Conservation (phyloP, 2,797 vertebrate species). For the Momotus momota region DNA sequence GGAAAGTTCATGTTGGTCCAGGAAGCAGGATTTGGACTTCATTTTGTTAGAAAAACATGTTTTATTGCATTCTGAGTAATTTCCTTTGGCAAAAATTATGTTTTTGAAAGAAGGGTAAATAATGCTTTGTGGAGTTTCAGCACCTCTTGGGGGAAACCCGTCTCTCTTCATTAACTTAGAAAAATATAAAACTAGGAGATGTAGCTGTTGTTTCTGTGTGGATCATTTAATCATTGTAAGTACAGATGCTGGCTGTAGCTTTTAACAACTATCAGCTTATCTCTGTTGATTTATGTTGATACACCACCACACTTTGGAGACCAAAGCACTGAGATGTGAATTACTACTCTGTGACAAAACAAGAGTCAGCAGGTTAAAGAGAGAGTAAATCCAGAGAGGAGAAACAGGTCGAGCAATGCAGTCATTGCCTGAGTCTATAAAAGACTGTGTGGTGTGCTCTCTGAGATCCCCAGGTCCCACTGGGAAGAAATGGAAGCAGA, state of each 20-base stretch:
- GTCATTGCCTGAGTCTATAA: background rate
- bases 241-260: background rate
- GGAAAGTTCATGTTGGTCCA: slow-evolving; percentile 5
- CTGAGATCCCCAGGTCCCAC: background rate
- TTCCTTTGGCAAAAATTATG: background rate
- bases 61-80: slow-evolving; percentile 59
- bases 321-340: background rate
- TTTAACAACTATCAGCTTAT: background rate
- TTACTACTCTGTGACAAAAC: background rate
- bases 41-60: slow-evolving; percentile 45
- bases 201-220: background rate
- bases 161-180: slow-evolving; percentile 11
- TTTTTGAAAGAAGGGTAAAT: slow-evolving; percentile 26
- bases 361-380: background rate
- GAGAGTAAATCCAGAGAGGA: background rate
- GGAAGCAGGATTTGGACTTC: slow-evolving; percentile 20
- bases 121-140: background rate
- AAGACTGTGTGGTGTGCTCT: background rate
- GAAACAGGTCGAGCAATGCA: background rate
- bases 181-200: slow-evolving; percentile 21
- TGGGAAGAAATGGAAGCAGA: background rate
- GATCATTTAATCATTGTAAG: background rate
- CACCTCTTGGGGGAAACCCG: slow-evolving; percentile 5
- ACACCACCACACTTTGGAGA: background rate
- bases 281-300: background rate